Conservation (phyloP, 2,888 invertebrate genomes). For the Cerastis leucographa region DNA sequence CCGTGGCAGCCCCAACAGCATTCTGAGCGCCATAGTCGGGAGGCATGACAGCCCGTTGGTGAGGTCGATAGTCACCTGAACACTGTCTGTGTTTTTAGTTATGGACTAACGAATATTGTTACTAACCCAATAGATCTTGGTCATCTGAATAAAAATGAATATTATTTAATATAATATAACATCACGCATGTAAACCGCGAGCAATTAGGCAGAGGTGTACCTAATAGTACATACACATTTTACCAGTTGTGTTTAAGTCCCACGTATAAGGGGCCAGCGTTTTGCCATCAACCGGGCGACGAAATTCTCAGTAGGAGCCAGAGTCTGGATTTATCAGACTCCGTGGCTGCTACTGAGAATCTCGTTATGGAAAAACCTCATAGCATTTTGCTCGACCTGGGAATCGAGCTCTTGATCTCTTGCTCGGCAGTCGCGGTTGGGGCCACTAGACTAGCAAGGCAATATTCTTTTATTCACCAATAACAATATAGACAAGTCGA, state of each 20-base stretch:
- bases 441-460: not conserved
- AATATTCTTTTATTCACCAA: not conserved
- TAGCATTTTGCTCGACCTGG: not conserved
- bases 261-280: not conserved
- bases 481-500: not conserved
- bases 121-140: too few species aligned
- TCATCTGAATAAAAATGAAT: too few species aligned
- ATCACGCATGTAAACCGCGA: not conserved
- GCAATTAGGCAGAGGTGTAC: not conserved
- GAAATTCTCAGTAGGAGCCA: too few species aligned
- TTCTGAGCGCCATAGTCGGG: too few species aligned
- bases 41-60: too few species aligned
- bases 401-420: not conserved
- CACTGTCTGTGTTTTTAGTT: too few species aligned
- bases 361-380: not conserved
- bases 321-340: not conserved
- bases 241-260: not conserved
- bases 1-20: too few species aligned
- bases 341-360: not conserved
- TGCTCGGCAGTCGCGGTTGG: not conserved
- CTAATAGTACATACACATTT: not conserved
- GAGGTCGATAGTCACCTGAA: too few species aligned
- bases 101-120: too few species aligned
- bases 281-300: not conserved
- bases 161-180: too few species aligned